Evolutionary conservation across 2,113 vertebrate species (phyloP), one percentile per base, ranked within the genome.

Genomic region (Corythaeola cristata): DNA sequence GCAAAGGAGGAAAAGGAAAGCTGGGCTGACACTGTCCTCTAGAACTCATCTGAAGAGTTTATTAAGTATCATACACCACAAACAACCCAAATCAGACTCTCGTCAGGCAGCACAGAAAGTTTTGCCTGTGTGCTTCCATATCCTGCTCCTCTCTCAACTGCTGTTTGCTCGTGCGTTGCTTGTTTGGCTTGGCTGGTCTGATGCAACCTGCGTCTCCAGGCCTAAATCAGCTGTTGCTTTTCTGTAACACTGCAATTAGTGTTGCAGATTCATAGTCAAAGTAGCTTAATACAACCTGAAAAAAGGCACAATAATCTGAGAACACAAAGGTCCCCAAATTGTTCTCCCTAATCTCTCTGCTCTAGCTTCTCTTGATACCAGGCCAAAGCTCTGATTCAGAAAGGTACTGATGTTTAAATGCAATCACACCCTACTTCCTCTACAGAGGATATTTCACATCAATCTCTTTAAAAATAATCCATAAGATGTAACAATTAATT

Each of bases 11-110:
- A 72, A 72, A 50, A 53, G 27, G 12, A 35, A 73, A 49, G 27
- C 12, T 68, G n/a, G 66, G 67, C 15, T 4, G 2, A 45, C 12
- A 2, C 2, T 9, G 35, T 52, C 24, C 64, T 39, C 32, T 0
- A 58, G 59, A 66, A 90, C 37, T 69, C 2, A 73, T 21, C 52
- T 71, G n/a, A 62, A 90, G 50, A 83, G 45, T 60, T 90, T 60
- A 52, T 27, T 62, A 67, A 62, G 22, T 21, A 49, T 19, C n/a
- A 32, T 23, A 53, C 14, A 67, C 4, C 23, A 39, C 33, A 73
- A 16, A 47, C 27, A 17, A 79, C 64, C 62, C 45, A 15, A 56
- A 39, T 21, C 5, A 19, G 20, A 32, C 59, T 17, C 33, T 35
- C 45, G 47, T 1, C 33, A 66, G 37, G 17, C 33, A 49, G 63